A percentile compares a stretch with the other conserved stretches of the same genome.
Evolutionary conservation across 2,113 vertebrate species (phyloP).

Genomic region (Xiphorhynchus elegans): DNA sequence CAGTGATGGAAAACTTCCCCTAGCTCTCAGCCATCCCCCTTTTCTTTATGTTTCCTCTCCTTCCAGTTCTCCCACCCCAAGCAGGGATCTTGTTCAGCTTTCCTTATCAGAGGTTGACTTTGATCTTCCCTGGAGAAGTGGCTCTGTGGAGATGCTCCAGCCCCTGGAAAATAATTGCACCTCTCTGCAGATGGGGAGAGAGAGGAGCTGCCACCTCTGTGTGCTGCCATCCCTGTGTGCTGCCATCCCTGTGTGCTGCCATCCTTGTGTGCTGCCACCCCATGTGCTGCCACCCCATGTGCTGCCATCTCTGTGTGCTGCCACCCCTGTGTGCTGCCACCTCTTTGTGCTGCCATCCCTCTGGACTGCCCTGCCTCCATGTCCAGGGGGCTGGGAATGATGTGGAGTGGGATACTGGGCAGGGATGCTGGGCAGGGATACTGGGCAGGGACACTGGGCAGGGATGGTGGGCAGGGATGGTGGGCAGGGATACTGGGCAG

Average conservation of each 20-base stretch:
- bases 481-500: not conserved
- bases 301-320: not conserved
- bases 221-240: not conserved
- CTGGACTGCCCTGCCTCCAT: not conserved
- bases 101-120: constrained; percentile 19
- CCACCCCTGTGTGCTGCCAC: no score
- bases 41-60: not conserved
- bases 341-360: no score
- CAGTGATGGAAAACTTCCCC: not conserved
- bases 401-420: not conserved
- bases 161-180: not conserved
- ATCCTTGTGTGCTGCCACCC: not conserved
- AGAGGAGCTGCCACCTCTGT: not conserved
- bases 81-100: not conserved
- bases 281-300: not conserved
- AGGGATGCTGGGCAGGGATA: not conserved
- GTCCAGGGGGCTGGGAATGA: not conserved
- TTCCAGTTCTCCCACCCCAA: not conserved
- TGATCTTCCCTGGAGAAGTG: not conserved
- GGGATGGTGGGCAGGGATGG: not conserved
- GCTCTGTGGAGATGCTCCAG: not conserved
- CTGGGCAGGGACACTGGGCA: accelerated
- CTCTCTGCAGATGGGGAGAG: not conserved
- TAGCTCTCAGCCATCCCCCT: not conserved
- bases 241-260: not conserved